Percentiles rank a stretch among this genome's conserved stretches.
These are phyloP conservation scores for Henicopernis longicauda DNA, from an alignment of 2,113 vertebrate genomes.

Conservation along the genomic window DNA sequence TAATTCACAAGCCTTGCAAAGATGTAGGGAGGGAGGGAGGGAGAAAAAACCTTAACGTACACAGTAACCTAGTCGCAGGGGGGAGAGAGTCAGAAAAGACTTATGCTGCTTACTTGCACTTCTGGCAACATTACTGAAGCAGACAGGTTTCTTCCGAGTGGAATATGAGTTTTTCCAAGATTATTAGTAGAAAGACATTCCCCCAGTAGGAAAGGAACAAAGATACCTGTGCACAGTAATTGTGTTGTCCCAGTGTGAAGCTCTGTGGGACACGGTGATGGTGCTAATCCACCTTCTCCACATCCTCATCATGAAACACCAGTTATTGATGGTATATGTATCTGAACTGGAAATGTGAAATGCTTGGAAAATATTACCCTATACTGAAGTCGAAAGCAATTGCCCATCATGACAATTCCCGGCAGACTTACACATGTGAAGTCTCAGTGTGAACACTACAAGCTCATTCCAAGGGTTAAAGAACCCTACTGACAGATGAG, in stretches of 20 bases:
- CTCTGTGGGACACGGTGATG: not conserved
- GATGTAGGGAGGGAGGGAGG: not conserved
- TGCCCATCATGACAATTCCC: not conserved
- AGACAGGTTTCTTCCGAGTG: not conserved
- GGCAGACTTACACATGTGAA: not conserved
- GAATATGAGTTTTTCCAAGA: not conserved
- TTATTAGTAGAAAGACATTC: not conserved
- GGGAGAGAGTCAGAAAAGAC: not conserved
- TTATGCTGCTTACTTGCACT: not conserved
- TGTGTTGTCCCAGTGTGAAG: not conserved
- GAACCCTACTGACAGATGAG: not conserved
- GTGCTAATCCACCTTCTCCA: not conserved
- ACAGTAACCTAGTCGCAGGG: not conserved
- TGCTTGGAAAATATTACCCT: not conserved
- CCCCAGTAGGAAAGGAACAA: not conserved
- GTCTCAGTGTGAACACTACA: not conserved
- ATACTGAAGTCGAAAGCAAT: not conserved
- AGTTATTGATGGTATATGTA: not conserved
- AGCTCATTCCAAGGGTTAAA: constrained; percentile 1
- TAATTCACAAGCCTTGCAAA: constrained; percentile 26
- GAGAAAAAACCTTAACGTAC: not conserved
- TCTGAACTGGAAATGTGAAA: not conserved
- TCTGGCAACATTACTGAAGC: constrained; percentile 3
- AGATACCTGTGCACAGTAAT: not conserved
- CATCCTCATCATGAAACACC: not conserved